phyloP scores from a whole-genome alignment of 2,113 vertebrate genomes.

The Glaucomys volans region DNA sequence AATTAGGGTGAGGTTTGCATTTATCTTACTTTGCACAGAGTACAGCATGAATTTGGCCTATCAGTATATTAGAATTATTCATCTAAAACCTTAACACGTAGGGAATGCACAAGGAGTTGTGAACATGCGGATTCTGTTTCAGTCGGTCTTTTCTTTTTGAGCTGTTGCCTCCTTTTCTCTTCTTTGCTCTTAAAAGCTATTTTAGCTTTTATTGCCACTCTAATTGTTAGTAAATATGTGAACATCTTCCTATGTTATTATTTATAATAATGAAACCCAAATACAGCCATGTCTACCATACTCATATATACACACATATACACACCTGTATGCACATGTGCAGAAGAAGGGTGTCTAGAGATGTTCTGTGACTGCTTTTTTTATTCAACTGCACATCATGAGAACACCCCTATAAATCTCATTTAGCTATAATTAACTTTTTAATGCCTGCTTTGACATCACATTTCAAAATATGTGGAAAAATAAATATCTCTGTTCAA shows the following conservation, averaged over 20 bases:
- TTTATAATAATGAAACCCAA: not conserved
- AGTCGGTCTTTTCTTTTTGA: not conserved
- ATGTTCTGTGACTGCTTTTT: not conserved
- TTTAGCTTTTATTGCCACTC: not conserved
- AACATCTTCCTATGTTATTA: not conserved
- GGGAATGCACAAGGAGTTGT: not conserved
- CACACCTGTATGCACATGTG: no score
- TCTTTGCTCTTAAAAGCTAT: not conserved
- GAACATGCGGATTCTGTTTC: not conserved
- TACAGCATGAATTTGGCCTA: not conserved
- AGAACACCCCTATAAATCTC: not conserved
- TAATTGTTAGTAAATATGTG: not conserved
- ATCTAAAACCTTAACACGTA: not conserved
- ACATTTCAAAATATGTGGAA: not conserved
- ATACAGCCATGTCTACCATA: not conserved
- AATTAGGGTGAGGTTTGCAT: not conserved
- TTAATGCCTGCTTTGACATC: not conserved
- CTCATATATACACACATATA: not conserved
- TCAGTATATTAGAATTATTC: not conserved
- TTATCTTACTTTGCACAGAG: not conserved
- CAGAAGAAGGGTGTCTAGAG: not conserved
- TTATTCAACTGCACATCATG: not conserved
- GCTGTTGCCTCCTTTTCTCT: not conserved
- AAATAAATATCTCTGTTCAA: not conserved
- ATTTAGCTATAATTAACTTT: not conserved